Percentiles rank a stretch among this genome's conserved stretches.
phyloP scores from a whole-genome alignment of 2,113 vertebrate genomes.

The Takifugu flavidus region DNA sequence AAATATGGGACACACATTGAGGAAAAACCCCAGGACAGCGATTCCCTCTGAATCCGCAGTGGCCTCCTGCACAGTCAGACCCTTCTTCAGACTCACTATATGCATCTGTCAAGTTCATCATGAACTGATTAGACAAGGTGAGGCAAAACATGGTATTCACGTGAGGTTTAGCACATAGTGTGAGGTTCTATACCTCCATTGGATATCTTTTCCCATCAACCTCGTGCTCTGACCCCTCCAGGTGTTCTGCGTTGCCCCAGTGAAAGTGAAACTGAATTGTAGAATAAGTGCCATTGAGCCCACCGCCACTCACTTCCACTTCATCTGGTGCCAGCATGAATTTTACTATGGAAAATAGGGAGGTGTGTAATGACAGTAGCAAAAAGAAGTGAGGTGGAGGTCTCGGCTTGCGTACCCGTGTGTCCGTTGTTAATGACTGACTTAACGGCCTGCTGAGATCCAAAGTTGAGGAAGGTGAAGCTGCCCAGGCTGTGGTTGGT shows the following conservation, averaged over 20 bases:
- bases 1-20: constrained; percentile 42
- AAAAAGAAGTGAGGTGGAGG: too few relatives aligned
- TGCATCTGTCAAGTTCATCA: constrained; percentile 59
- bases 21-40: constrained; percentile 66
- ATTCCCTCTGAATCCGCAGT: constrained; percentile 35
- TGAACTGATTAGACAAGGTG: background rate
- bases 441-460: constrained; percentile 17
- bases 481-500: constrained; percentile 10
- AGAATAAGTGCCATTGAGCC: constrained; percentile 57
- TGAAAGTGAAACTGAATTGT: constrained; percentile 71
- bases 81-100: constrained; percentile 64
- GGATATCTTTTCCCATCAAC: constrained; percentile 57
- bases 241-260: constrained; percentile 56
- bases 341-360: constrained; percentile 39
- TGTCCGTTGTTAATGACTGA: constrained; percentile 41
- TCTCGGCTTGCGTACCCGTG: constrained; percentile 42
- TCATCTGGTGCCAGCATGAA: constrained; percentile 7
- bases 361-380: background rate
- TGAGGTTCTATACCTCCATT: constrained; percentile 65
- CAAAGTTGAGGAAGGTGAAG: constrained; percentile 53
- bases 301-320: constrained; percentile 60
- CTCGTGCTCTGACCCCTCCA: constrained; percentile 70
- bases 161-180: background rate
- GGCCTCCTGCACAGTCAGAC: constrained; percentile 14
- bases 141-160: background rate